Base-by-base conservation (phyloP, 1,140 invertebrate genomes). In the Heliconius himera region DNA sequence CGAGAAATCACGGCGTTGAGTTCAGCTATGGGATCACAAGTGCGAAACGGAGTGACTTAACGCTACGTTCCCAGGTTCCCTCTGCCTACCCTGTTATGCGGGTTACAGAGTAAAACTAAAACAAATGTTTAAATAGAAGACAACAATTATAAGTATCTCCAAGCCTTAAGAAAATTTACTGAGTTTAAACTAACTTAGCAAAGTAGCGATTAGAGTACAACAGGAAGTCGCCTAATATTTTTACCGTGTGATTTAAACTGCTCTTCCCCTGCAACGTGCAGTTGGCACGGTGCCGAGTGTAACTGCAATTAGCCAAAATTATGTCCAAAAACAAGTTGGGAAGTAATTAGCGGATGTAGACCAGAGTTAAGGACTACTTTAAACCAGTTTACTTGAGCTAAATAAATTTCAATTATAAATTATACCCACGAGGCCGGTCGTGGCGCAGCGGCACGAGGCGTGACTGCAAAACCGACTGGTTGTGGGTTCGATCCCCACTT, bases 281-380 rank as follows among this genome's bases (percentile, higher is more conserved):
- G 87, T 88, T 93, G 91, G 91, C 90, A 72, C 80, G n/a, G 78
- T 79, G 89, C 92, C 89, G 82, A 89, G 85, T 86, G 84, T 86
- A 83, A 86, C 81, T 89, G 90, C 90, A 93, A 92, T 94, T 94
- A 93, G 90, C 91, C 83, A 86, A 91, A 94, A 94, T 93, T 91
- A 92, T 91, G 87, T 88, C 86, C 85, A 89, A 93, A 93, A 94
- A 94, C 92, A 92, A 91, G 85, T 92, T 92, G 84, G 80, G 82
- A 87, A 91, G 90, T 88, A 93, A 94, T 94, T 93, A 92, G 88
- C 89, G 89, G 88, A 89, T 92, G 89, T 89, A 89, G 86, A 89
- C 85, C 80, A 79, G 86, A 89, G 86, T 90, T 86, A 87, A 88
- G 85, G 84, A 85, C 82, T 81, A 80, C 77, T 84, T 84, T 86